Base-by-base conservation (phyloP, 2,113 vertebrate species). In the Spilogale gracilis region DNA sequence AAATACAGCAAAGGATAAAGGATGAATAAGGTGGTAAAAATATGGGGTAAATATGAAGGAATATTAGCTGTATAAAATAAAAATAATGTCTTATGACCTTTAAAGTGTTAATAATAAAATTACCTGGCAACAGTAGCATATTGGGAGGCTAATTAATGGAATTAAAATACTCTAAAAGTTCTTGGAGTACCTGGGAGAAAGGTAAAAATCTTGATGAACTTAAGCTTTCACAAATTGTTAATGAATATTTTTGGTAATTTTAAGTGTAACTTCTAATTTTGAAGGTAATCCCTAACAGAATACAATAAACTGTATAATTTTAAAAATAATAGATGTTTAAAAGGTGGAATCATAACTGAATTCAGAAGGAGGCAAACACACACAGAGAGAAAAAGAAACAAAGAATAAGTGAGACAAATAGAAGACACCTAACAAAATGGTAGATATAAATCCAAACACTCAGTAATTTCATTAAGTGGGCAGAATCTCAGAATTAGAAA, bases 31-130 rank as follows among this genome's bases (percentile, higher is more conserved):
- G 3, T 50, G 12, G 30, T 3, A 71, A 86, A 79, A 43, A 79
- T 38, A 56, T 38, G 4, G 7, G 3, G 7, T 83, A 93, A 93
- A 43, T 50, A 43, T 43, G 38, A 89, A 83, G 78, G 43, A 93
- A 52, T 30, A 71, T 43, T 50, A 56, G 52, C 30, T 32, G 20
- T 38, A 82, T 76, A 56, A 76, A 58, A 63, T 82, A 56, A 73
- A 92, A 92, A 67, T 67, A 88, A 71, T 9, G 32, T n/a, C 20
- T 79, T 89, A 38, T 50, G 38, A n/a, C 30, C 13, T 65, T 93
- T 48, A 43, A 96, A 89, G 56, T 89, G 45, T 52, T 82, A 78
- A 82, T 45, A 78, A 86, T 50, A 93, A 60, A 89, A 95, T 78
- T 87, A 67, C 11, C 52, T 82, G 9, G 43, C 54, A 91, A 84